These are phyloP conservation scores for Meloidogyne chitwoodi DNA, from an alignment of 1,140 invertebrate genomes.

Conservation along the genomic window DNA sequence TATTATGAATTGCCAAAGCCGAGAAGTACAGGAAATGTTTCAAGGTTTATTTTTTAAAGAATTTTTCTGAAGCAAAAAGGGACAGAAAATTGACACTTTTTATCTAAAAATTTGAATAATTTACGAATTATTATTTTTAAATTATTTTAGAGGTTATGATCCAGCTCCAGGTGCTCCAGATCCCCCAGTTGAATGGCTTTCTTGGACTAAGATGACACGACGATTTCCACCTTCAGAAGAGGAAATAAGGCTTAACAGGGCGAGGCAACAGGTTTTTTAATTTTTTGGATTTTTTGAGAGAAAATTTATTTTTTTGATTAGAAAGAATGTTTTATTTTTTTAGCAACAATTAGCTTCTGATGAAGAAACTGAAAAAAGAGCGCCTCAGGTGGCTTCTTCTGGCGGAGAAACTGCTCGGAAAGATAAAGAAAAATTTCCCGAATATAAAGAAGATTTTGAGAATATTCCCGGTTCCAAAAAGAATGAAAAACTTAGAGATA, in stretches of 20 bases:
- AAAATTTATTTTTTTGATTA: too few species aligned
- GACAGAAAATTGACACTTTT: background rate
- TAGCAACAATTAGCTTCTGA: background rate
- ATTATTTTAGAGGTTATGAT: conserved; percentile 4
- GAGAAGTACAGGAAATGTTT: background rate
- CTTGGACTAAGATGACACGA: background rate
- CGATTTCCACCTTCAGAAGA: conserved; percentile 14
- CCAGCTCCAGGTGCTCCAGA: background rate
- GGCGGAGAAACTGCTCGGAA: background rate
- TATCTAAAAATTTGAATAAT: too few species aligned
- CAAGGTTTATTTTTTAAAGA: background rate
- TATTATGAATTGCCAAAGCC: conserved; percentile 1
- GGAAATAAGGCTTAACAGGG: conserved; percentile 2
- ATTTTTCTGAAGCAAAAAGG: background rate
- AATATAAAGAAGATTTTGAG: background rate
- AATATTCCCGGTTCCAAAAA: background rate
- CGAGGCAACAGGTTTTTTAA: background rate
- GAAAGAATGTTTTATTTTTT: too few species aligned
- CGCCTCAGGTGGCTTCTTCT: background rate
- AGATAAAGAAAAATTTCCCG: background rate
- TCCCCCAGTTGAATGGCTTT: conserved; percentile 1
- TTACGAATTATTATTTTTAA: too few species aligned
- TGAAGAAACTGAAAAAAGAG: conserved; percentile 6
- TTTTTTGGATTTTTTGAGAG: background rate
- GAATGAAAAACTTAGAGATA: background rate